These are phyloP conservation scores for Triplophysa siluroides DNA, from an alignment of 2,113 vertebrate genomes.

Conservation along the genomic window DNA sequence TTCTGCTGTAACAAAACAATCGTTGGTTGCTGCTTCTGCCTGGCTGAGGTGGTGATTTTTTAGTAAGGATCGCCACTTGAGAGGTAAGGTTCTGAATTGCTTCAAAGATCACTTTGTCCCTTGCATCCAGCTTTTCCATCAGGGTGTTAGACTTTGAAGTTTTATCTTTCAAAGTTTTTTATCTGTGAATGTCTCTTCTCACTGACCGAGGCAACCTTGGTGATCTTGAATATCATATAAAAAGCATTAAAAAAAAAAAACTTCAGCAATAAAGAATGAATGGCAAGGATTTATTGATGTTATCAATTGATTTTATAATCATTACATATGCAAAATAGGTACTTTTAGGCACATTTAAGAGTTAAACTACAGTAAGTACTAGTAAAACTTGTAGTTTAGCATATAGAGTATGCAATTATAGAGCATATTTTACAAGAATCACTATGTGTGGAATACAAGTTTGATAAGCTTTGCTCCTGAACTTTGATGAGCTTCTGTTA, in stretches of 20 bases:
- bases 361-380: too few species aligned
- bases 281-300: too few species aligned
- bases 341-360: too few species aligned
- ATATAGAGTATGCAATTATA: too few species aligned
- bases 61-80: neutral
- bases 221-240: neutral
- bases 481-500: conserved; percentile 45
- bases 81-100: neutral
- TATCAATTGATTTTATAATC: too few species aligned
- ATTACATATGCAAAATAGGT: too few species aligned
- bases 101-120: neutral
- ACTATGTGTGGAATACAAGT: conserved; percentile 55
- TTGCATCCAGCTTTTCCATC: neutral
- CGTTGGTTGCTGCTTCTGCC: neutral
- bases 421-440: too few species aligned
- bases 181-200: neutral
- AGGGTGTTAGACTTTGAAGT: neutral
- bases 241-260: too few species aligned
- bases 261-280: too few species aligned
- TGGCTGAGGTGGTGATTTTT: neutral
- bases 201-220: neutral
- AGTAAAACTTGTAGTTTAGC: too few species aligned
- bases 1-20: too few species aligned
- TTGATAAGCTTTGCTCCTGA: conserved; percentile 47
- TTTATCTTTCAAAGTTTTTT: too few species aligned